Evolutionary conservation across 1,140 invertebrate genomes (phyloP), one percentile per base, ranked within the genome.

Genomic region (Ladona fulva): DNA sequence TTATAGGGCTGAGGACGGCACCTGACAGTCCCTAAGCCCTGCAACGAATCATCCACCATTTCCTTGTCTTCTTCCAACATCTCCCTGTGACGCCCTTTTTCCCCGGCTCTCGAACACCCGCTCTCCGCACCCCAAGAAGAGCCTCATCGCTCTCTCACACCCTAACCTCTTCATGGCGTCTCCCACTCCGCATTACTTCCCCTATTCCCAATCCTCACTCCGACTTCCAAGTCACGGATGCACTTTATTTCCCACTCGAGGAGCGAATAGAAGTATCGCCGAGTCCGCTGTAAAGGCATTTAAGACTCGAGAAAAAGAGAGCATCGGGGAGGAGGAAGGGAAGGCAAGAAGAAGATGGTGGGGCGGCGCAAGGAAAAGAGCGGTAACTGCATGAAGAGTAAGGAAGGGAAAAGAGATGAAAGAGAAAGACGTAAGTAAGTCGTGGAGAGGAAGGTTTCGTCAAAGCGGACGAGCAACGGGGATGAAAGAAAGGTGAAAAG

Each of bases 201-300:
- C 52, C 52, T 19, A 19, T 66, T 66, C 52, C 3, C 52, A 66
- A 66, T 66, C 52, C 52, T 22, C 52, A 66, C 52, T 66, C 52
- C 52, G 52, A 66, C 52, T 66, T 66, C 52, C 52, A 66, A 66
- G 52, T 66, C 52, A 66, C 52, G 52, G 52, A 22, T 66, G 52
- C 52, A 66, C 52, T 66, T 66, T 66, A 66, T 66, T 66, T 22
- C n/a, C 52, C 16, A 66, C 52, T 66, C 52, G 52, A 66, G 52
- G 12, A 22, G 52, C 14, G 52, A 66, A 66, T 3, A 19, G 52
- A 22, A 66, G 52, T 66, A 12, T 66, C 52, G 52, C 52, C 52
- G n/a, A n/a, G n/a, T n/a, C n/a, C n/a, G 52, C 52, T 66, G 52
- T 66, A 66, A 66, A 66, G 52, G 52, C 52, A 66, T 66, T 66